phyloP scores from a whole-genome alignment of 2,113 vertebrate genomes.

The Lampris megalopsis region DNA sequence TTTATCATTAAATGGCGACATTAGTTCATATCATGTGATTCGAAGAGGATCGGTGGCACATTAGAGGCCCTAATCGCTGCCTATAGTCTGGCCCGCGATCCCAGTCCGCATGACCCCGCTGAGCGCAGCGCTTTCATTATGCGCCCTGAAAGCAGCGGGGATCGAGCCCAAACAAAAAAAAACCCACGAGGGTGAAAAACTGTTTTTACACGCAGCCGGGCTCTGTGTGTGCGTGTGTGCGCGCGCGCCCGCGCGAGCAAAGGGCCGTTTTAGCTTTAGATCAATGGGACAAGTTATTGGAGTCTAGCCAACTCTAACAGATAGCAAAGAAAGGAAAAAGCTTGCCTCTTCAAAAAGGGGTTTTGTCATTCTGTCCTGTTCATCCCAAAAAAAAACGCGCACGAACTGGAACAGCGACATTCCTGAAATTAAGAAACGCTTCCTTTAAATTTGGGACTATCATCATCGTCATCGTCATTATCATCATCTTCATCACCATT shows the following conservation, averaged over 20 bases:
- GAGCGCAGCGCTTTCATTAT: conserved; percentile 93
- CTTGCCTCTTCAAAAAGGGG: conserved; percentile 79
- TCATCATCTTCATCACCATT: too few relatives aligned
- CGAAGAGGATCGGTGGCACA: conserved; percentile 86
- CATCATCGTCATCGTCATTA: too few relatives aligned
- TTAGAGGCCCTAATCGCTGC: conserved; percentile 88
- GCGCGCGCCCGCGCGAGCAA: conserved; percentile 44
- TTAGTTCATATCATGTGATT: conserved; percentile 91
- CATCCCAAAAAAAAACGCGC: conserved; percentile 29
- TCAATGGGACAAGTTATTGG: conserved; percentile 89
- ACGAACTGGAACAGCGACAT: conserved; percentile 14
- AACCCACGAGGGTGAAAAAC: conserved; percentile 85
- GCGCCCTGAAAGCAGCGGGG: conserved; percentile 86
- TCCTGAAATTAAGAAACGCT: too few relatives aligned
- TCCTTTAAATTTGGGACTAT: too few relatives aligned
- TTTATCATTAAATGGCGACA: conserved; percentile 91
- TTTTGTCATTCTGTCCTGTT: conserved; percentile 57
- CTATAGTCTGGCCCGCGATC: conserved; percentile 87
- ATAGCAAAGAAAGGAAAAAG: conserved; percentile 81
- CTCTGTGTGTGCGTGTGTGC: conserved; percentile 60
- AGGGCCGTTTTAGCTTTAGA: conserved; percentile 75
- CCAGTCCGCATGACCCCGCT: conserved; percentile 91
- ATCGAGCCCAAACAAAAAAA: conserved; percentile 92
- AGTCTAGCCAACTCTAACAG: conserved; percentile 84
- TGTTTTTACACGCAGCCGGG: conserved; percentile 83